phyloP scores from a whole-genome alignment of 2,113 vertebrate species.

The Climacteris rufus region DNA sequence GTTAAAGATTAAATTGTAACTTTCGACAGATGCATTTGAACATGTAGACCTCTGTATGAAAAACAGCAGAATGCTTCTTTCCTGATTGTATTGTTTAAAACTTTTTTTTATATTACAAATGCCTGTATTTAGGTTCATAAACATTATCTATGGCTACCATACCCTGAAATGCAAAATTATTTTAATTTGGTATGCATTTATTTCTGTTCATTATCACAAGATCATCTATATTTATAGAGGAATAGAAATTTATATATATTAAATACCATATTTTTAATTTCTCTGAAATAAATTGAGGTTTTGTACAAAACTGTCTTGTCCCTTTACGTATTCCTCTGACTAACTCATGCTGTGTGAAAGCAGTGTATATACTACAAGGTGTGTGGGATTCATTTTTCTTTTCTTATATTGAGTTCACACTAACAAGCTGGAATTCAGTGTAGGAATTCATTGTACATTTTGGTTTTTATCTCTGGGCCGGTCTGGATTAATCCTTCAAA shows the following conservation, averaged over 20 bases:
- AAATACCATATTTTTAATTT: constrained; percentile 88
- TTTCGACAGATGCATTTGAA: constrained; percentile 60
- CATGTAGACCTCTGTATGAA: constrained; percentile 68
- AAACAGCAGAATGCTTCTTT: constrained; percentile 56
- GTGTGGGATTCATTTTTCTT: constrained; percentile 31
- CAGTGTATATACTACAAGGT: neutral
- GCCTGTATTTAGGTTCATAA: constrained; percentile 69
- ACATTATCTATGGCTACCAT: constrained; percentile 72
- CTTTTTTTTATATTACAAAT: constrained; percentile 66
- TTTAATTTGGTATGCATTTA: constrained; percentile 86
- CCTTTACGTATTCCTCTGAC: constrained; percentile 49
- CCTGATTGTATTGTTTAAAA: constrained; percentile 69
- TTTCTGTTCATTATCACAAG: constrained; percentile 85
- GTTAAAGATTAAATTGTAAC: constrained; percentile 59
- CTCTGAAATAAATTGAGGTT: constrained; percentile 89
- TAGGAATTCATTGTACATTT: constrained; percentile 48
- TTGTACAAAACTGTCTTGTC: constrained; percentile 78
- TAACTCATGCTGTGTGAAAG: constrained; percentile 20
- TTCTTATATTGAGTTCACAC: neutral
- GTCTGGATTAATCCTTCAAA: constrained; percentile 47
- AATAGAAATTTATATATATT: constrained; percentile 90
- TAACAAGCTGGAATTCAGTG: constrained; percentile 49
- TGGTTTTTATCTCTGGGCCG: constrained; percentile 7
- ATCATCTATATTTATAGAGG: constrained; percentile 96
- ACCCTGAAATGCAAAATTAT: constrained; percentile 76